Base-by-base conservation (phyloP, 2,113 vertebrate species). In the Podarcis muralis region DNA sequence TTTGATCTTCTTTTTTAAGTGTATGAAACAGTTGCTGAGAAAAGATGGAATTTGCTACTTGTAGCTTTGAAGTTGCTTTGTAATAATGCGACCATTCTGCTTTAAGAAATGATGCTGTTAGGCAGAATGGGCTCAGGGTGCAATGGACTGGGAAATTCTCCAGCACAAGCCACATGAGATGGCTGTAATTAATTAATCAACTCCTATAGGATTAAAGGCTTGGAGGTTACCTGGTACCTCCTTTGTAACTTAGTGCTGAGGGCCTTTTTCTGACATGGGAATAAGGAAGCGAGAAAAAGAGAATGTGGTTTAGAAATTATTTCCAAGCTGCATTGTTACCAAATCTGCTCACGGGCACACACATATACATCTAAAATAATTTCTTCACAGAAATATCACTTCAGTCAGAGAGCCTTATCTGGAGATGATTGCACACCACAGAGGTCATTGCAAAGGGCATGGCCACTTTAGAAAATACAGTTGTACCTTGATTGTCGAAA, bases 41-140 rank as follows among this genome's bases (percentile, higher is more conserved):
- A 77, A 16, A 65, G 92, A 87, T 90, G 87, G 35, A 48, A 88
- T 89, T 88, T 15, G 32, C 22, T 81, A 48, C 5, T 91, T 93
- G 0, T 95, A 94, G 94, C 32, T 32, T 95, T 94, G 94, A 88
- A 85, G n/a, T 8, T 79, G 76, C 25, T 88, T 87, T 78, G 75
- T 92, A 91, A 81, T 71, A 81, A 57, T 5, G 20, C 53, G 5
- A 16, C 0, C 0, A 15, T 91, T 69, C 87, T 25, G 48, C 22
- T 27, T 48, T 18, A 76, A 76, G 74, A 76, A 76, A 74, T 40
- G 74, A 48, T 77, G 40, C 59, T 65, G 48, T 69, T 74, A 74
- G 78, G 83, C 27, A 48, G 83, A 90, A 30, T 76, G 84, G 23
- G 81, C 92, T 95, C 84, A 90, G 18, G 65, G 68, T 30, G 30